A percentile compares a stretch with the other conserved stretches of the same genome.
Conservation (phyloP, 2,888 invertebrate species). For the Netelia virgata region DNA sequence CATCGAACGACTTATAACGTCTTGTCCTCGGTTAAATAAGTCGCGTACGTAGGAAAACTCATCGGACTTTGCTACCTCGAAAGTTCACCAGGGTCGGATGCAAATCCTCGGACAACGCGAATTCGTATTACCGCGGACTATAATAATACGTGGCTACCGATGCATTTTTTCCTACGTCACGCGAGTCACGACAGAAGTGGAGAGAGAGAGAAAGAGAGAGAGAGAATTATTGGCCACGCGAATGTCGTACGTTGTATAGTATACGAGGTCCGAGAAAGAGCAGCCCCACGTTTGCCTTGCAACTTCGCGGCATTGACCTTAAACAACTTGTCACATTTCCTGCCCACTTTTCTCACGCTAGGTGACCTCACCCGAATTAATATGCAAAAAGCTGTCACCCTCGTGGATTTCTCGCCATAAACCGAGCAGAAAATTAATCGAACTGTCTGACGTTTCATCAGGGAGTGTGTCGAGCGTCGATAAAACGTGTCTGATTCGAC, state of each 20-base stretch:
- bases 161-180: slow-evolving; percentile 39
- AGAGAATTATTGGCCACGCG: not conserved
- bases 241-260: slow-evolving; percentile 62
- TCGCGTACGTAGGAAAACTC: not conserved
- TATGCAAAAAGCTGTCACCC: slow-evolving; percentile 54
- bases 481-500: too few relatives aligned
- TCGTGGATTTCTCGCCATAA: not conserved
- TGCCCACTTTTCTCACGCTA: slow-evolving; percentile 59
- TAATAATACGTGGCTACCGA: slow-evolving; percentile 47
- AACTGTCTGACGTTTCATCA: too few relatives aligned
- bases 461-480: too few relatives aligned
- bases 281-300: slow-evolving; percentile 55
- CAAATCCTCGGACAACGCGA: slow-evolving; percentile 40
- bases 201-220: slow-evolving; percentile 15
- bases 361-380: slow-evolving; percentile 40
- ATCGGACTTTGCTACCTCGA: slow-evolving; percentile 27
- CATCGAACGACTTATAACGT: too few relatives aligned
- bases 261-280: slow-evolving; percentile 72
- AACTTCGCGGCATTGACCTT: slow-evolving; percentile 72
- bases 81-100: slow-evolving; percentile 43
- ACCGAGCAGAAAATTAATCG: too few relatives aligned
- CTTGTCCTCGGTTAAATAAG: not conserved
- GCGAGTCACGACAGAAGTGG: not conserved
- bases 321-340: slow-evolving; percentile 69
- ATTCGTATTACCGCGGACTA: slow-evolving; percentile 11